Percentiles rank a stretch among this genome's conserved stretches.
phyloP scores from a whole-genome alignment of 2,888 invertebrate genomes.

The Flexamia atlantica region DNA sequence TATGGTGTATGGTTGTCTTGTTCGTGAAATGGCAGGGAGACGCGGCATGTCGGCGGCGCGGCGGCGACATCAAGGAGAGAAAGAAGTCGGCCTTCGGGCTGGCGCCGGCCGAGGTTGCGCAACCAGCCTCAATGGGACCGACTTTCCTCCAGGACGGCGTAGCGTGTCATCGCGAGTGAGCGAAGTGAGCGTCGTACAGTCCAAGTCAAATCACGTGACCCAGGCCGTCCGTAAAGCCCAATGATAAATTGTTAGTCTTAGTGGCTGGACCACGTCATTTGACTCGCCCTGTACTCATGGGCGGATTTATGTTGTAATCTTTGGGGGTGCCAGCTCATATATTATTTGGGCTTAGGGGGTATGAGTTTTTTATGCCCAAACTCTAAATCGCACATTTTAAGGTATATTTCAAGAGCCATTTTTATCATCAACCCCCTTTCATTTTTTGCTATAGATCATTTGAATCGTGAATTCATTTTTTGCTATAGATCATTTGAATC shows the following conservation, averaged over 20 bases:
- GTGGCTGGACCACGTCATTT: background rate
- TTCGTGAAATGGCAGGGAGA: conserved; percentile 41
- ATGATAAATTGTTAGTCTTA: no score
- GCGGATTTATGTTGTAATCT: background rate
- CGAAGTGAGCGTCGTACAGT: background rate
- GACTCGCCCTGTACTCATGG: background rate
- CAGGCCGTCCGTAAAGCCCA: no score
- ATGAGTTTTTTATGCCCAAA: no score
- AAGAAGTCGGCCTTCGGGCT: conserved; percentile 51
- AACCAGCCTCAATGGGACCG: conserved; percentile 45
- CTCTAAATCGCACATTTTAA: no score
- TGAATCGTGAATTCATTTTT: no score
- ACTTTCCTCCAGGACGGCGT: conserved; percentile 24
- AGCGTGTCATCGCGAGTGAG: background rate
- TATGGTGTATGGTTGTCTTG: conserved; percentile 1
- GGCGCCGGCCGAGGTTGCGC: conserved; percentile 44
- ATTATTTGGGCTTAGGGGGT: no score
- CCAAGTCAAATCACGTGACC: no score
- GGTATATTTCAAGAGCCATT: no score
- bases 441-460: no score
- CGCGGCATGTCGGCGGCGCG: conserved; percentile 3
- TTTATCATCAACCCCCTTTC: no score
- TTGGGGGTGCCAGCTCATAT: no score
- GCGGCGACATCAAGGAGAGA: conserved; percentile 43
- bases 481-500: no score